Base-by-base conservation (phyloP, 2,113 vertebrate genomes). In the Romanogobio albipinnatus region DNA sequence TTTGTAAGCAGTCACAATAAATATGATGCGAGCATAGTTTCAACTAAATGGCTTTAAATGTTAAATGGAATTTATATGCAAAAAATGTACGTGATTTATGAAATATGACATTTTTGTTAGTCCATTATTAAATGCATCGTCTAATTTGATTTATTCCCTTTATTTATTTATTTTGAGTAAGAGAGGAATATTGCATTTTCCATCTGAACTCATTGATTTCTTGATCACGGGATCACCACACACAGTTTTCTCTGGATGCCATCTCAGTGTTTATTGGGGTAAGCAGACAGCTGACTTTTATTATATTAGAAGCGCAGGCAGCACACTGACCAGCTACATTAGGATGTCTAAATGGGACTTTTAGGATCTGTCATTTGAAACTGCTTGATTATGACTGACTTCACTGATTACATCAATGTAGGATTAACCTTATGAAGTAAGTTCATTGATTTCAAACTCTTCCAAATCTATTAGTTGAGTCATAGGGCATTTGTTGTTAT, bases 361-460 rank as follows among this genome's bases (percentile, higher is more conserved):
- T 62, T 49, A 26, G 62, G 13, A 74, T 45, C 15, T 49, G 33
- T 81, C 33, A 36, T 75, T 64, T 74, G 29, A 86, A 24, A 61
- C 29, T 1, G 45, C 81, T 78, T 64, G 36, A 79, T 77, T 58
- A 75, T n/a, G 14, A 70, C 62, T 45, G 76, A 79, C 64, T 71
- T 74, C 39, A 1, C 45, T 56, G 10, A 62, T 17, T 17, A 64
- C 22, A 19, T 81, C 17, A 73, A 8, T 73, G 62, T 43, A 49
- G 76, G 79, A 84, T 61, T 17, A 76, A 73, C 56, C 66, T 83
- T 74, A 85, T 75, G 86, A 87, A 84, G 92, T 93, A 90, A 86
- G 90, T 88, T 86, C 78, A 45, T 73, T 33, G 24, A 17, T 81
- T 5, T 81, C 43, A 15, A 39, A 59, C 39, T 9, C 11, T 61